These are phyloP conservation scores for Eueremaeus valkanovi DNA, from an alignment of 2,888 invertebrate species.

Conservation along the genomic window DNA sequence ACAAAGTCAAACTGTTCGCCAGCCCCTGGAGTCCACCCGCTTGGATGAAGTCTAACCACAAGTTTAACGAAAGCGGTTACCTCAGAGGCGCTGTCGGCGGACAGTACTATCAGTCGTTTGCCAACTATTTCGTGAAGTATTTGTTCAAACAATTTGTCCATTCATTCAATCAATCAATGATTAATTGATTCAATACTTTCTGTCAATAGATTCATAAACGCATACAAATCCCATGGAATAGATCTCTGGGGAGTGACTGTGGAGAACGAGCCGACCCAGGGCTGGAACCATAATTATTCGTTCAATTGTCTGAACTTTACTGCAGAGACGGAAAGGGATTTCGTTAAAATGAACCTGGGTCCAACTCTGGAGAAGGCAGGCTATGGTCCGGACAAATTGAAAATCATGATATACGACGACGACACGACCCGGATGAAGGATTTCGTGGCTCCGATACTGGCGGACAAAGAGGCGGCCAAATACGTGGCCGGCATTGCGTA, in stretches of 20 bases:
- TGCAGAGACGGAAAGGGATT: conserved; percentile 58
- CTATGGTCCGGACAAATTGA: conserved; percentile 59
- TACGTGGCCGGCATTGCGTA: conserved; percentile 68
- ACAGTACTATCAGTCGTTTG: conserved; percentile 70
- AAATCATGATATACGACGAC: conserved; percentile 71
- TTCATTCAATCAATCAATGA: background rate
- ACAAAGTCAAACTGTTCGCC: conserved; percentile 54
- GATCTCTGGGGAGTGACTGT: conserved; percentile 74
- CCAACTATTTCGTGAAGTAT: conserved; percentile 70
- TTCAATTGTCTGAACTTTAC: conserved; percentile 53
- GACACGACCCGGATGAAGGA: conserved; percentile 44
- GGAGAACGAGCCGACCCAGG: conserved; percentile 74
- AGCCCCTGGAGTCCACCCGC: conserved; percentile 59
- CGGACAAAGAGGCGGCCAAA: conserved; percentile 49
- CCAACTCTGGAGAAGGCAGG: conserved; percentile 63
- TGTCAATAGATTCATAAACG: conserved; percentile 49
- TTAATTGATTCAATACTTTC: background rate
- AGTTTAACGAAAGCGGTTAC: conserved; percentile 55
- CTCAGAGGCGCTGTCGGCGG: conserved; percentile 50
- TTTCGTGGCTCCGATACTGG: conserved; percentile 42
- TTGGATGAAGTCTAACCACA: conserved; percentile 59
- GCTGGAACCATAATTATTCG: conserved; percentile 52
- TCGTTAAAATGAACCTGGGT: conserved; percentile 68
- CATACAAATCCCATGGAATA: conserved; percentile 63
- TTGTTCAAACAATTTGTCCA: too few relatives aligned